Evolutionary conservation across 2,113 vertebrate species (phyloP).

Genomic region (Cyrtonyx montezumae): DNA sequence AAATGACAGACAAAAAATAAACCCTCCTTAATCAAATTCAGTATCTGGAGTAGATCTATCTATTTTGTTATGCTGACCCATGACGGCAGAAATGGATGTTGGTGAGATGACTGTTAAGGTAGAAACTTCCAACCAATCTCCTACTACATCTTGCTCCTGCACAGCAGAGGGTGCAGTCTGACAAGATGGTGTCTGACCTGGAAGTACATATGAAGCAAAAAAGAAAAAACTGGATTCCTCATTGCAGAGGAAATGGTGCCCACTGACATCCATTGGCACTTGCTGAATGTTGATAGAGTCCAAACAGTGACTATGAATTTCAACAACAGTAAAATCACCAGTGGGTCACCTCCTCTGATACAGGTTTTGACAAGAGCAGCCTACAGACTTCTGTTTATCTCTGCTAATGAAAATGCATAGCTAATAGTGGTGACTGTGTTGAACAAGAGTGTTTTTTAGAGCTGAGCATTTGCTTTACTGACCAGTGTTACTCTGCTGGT

Average conservation of each 20-base stretch:
- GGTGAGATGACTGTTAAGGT: too few relatives aligned
- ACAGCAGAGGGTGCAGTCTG: neutral
- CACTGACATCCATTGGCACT: neutral
- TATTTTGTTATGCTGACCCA: too few relatives aligned
- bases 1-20: neutral
- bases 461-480: neutral
- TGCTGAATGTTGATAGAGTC: too few relatives aligned
- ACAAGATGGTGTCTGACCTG: neutral
- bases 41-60: neutral
- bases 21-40: neutral
- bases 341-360: too few relatives aligned
- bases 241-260: neutral
- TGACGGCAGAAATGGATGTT: too few relatives aligned
- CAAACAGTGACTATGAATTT: too few relatives aligned
- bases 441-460: neutral
- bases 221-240: neutral
- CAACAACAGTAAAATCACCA: too few relatives aligned
- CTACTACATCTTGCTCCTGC: neutral
- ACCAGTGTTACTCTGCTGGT: neutral
- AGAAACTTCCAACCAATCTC: neutral
- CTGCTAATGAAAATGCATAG: neutral
- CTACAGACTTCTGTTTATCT: neutral
- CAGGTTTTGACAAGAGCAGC: too few relatives aligned
- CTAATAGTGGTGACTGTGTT: neutral
- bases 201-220: neutral